Evolutionary conservation across 2,113 vertebrate genomes (phyloP), one percentile per base, ranked within the genome.

Genomic region (Centrocercus urophasianus): DNA sequence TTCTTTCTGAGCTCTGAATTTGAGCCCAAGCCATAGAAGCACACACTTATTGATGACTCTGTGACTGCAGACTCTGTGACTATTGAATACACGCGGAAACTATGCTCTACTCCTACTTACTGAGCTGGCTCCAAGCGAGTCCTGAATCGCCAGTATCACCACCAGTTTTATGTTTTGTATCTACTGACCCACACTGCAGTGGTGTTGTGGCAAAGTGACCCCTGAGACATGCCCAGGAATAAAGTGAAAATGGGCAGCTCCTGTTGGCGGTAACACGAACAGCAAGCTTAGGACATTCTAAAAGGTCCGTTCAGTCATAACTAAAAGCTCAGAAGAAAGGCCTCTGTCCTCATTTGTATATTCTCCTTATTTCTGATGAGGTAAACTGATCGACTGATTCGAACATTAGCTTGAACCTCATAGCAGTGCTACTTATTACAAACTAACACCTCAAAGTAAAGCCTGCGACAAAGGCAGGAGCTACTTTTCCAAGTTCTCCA

Each of bases 151-250:
- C 59, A 28, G 28, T 4, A 67, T 4, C 43, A 34, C 16, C 34
- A 60, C 0, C 0, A 84, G 42, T 7, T 3, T 10, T 10, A 5
- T 54, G 15, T 54, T 54, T 30, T 54, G 52, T 54, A 54, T 54
- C 13, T 3, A 6, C 0, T 0, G 17, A 8, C 22, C 25, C 18
- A 13, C 82, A 25, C 54, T 32, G 19, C 25, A 40, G 3, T 0
- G 7, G 13, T 2, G 2, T 15, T 32, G 43, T 27, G 12, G 59
- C 20, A 64, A 42, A 4, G 10, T 2, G 1, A 60, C 6, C 61
- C 64, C 48, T 0, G 0, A 60, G 21, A 56, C 34, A 17, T 10
- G 18, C 2, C 1, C 0, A 0, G 18, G 45, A 64, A 69, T 22
- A 4, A 21, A 48, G 67, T 15, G 21, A 73, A 45, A 71, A 56